These are phyloP conservation scores for Bryconaethiops microstoma DNA, from an alignment of 2,797 vertebrate species.

Conservation along the genomic window DNA sequence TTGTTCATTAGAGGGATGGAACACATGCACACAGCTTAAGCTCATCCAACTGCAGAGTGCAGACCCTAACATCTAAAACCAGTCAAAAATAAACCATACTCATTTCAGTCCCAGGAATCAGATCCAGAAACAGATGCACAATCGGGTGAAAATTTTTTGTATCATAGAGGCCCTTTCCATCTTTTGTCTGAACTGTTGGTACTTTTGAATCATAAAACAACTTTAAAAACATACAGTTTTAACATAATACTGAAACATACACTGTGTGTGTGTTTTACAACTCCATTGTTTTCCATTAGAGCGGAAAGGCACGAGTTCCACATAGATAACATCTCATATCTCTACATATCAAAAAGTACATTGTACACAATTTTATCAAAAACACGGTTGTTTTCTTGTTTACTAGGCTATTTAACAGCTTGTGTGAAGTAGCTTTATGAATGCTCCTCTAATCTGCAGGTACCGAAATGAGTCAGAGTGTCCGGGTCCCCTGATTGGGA, in stretches of 20 bases:
- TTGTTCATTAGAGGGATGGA: neutral
- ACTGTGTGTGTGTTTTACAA: slow-evolving; percentile 41
- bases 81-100: neutral
- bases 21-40: slow-evolving; percentile 1
- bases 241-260: slow-evolving; percentile 37
- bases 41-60: neutral
- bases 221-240: slow-evolving; percentile 32
- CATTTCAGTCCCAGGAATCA: neutral
- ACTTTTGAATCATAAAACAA: slow-evolving; percentile 10
- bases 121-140: slow-evolving; percentile 1
- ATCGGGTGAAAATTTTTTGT: neutral
- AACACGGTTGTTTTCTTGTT: slow-evolving; percentile 1
- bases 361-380: slow-evolving; percentile 54
- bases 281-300: slow-evolving; percentile 55
- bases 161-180: neutral
- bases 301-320: slow-evolving; percentile 84
- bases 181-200: neutral
- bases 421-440: neutral
- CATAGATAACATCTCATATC: slow-evolving; percentile 82
- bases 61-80: neutral
- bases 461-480: neutral
- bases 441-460: neutral
- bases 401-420: slow-evolving; percentile 29
- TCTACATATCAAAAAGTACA: slow-evolving; percentile 70
- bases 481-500: neutral